Percentiles rank a stretch among this genome's conserved stretches.
phyloP scores from a whole-genome alignment of 1,140 invertebrate species.

The Apis dorsata region DNA sequence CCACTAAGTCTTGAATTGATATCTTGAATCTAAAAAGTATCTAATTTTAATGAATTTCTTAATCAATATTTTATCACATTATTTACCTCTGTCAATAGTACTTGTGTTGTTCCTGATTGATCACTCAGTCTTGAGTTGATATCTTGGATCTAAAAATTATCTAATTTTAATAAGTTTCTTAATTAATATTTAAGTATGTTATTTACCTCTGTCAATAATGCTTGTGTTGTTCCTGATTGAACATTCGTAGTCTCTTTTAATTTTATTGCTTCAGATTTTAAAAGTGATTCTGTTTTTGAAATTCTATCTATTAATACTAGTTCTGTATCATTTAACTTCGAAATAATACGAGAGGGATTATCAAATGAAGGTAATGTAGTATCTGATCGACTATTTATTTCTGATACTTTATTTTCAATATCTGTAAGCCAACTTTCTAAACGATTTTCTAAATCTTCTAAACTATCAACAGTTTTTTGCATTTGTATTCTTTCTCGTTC shows the following conservation, averaged over 20 bases:
- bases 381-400: slow-evolving; percentile 56
- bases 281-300: slow-evolving; percentile 61
- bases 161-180: neutral
- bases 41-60: neutral
- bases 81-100: slow-evolving; percentile 65
- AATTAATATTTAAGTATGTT: neutral
- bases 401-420: slow-evolving; percentile 81
- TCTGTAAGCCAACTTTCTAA: slow-evolving; percentile 81
- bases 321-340: slow-evolving; percentile 78
- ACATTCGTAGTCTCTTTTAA: slow-evolving; percentile 60
- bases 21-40: slow-evolving; percentile 52
- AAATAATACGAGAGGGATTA: slow-evolving; percentile 80
- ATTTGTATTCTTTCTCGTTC: slow-evolving; percentile 85
- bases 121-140: slow-evolving; percentile 49
- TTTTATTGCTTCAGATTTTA: slow-evolving; percentile 62
- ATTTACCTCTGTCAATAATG: slow-evolving; percentile 65
- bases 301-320: slow-evolving; percentile 60
- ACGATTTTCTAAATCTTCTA: slow-evolving; percentile 84
- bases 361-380: slow-evolving; percentile 49
- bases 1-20: slow-evolving; percentile 51
- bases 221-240: slow-evolving; percentile 65
- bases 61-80: neutral
- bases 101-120: slow-evolving; percentile 65
- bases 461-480: slow-evolving; percentile 84
- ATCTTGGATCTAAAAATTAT: slow-evolving; percentile 52